Base-by-base conservation (phyloP, 2,797 vertebrate species). In the Chromis chromis region DNA sequence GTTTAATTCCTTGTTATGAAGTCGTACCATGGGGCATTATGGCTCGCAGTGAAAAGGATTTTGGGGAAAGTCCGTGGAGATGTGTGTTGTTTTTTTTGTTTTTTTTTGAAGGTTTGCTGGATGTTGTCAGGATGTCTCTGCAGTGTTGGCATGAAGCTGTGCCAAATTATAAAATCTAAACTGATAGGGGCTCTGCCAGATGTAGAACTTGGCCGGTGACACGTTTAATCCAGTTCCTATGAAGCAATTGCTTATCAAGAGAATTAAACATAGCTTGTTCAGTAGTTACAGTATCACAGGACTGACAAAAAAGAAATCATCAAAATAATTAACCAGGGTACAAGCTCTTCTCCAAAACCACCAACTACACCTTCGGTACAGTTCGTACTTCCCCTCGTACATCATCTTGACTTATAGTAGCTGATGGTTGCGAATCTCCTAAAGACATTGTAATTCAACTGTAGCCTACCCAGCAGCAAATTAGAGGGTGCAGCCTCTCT, bases 361-460 rank as follows among this genome's bases (percentile, higher is more conserved):
- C 25, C 13, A 4, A 65, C 73, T 70, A 76, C 69, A 70, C 63
- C 33, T 33, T 53, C 50, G 59, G 27, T 49, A 63, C 59, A 63
- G 61, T 40, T 55, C 62, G 46, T 77, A 71, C 74, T 65, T 82
- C 59, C 83, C 74, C 44, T 74, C 63, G 59, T 60, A 66, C 65
- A 81, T 75, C 72, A 77, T 16, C 14, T 61, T 55, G 53, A 76
- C 70, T 42, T 22, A 56, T 50, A 13, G 59, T 65, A 78, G 31
- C 48, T 60, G 57, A 80, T 81, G 84, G 85, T 70, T 85, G 56
- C 75, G 81, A 80, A 82, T 86, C 73, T 86, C 69, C 42, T 63
- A 58, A 85, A 82, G 72, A 71, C 87, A 77, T 80, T 85, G 74
- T 82, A 88, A 89, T 89, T 90, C 78, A 78, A 61, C 82, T 85